Evolutionary conservation across 2,888 invertebrate genomes (phyloP).

Genomic region (Campoplex capitator): DNA sequence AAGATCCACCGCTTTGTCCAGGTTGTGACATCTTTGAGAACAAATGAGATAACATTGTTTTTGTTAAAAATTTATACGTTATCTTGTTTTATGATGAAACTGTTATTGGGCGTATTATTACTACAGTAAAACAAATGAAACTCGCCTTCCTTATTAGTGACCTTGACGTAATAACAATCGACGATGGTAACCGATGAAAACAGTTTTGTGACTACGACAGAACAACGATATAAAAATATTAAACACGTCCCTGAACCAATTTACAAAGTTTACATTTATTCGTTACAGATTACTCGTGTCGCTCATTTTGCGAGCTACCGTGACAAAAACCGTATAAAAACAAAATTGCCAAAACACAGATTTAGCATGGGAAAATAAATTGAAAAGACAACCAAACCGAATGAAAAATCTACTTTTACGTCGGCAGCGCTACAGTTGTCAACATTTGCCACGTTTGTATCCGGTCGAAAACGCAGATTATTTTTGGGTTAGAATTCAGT

Average conservation of each 20-base stretch:
- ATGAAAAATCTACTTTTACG: not conserved
- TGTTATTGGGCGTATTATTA: not conserved
- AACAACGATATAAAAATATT: not conserved
- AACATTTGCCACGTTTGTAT: not conserved
- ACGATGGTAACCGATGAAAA: not conserved
- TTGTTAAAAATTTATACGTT: not conserved
- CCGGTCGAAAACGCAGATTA: not conserved
- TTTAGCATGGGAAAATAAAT: not conserved
- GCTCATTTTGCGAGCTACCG: slow-evolving; percentile 8
- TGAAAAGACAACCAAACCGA: not conserved
- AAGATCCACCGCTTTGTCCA: slow-evolving; percentile 27
- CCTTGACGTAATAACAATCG: slow-evolving; percentile 18
- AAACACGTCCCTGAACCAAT: not conserved
- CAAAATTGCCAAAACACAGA: not conserved
- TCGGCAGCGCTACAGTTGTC: not conserved
- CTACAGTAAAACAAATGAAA: not conserved
- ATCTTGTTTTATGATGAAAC: not conserved
- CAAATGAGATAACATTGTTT: slow-evolving; percentile 12
- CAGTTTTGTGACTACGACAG: not conserved
- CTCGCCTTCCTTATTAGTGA: slow-evolving; percentile 13
- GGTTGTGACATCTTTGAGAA: slow-evolving; percentile 56
- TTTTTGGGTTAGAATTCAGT: not conserved
- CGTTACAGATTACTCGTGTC: not conserved
- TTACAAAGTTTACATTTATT: not conserved
- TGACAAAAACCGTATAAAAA: slow-evolving; percentile 14